A percentile compares a stretch with the other conserved stretches of the same genome.
phyloP scores from a whole-genome alignment of 2,888 invertebrate genomes.

The Congeria kusceri region DNA sequence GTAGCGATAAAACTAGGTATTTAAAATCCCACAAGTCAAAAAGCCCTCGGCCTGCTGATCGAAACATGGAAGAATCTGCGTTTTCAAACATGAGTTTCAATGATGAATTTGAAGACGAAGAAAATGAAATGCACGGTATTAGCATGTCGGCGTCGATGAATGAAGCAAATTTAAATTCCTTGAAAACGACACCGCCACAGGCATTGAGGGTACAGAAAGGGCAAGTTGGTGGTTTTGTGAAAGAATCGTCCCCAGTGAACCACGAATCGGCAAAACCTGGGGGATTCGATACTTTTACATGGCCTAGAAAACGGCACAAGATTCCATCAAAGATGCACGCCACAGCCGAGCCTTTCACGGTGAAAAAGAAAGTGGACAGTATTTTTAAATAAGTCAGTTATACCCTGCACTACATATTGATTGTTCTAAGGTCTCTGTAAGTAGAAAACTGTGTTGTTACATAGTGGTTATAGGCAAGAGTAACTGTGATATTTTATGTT shows the following conservation, averaged over 20 bases:
- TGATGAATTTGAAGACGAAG: conserved; percentile 77
- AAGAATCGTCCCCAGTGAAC: conserved; percentile 67
- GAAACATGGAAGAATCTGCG: conserved; percentile 74
- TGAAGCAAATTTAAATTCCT: conserved; percentile 30
- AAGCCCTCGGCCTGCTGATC: conserved; percentile 58
- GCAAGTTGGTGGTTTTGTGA: conserved; percentile 66
- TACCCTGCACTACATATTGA: background rate
- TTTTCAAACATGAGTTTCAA: conserved; percentile 83
- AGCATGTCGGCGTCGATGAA: conserved; percentile 40
- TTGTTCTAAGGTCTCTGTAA: no score
- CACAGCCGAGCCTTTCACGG: conserved; percentile 78
- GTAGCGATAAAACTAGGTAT: conserved; percentile 58
- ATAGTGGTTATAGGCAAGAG: no score
- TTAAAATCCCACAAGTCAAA: conserved; percentile 61
- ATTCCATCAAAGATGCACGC: conserved; percentile 63
- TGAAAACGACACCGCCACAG: conserved; percentile 51
- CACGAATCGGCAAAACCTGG: conserved; percentile 52
- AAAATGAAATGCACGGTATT: conserved; percentile 34
- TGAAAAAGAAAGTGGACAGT: conserved; percentile 74
- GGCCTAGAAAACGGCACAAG: conserved; percentile 79
- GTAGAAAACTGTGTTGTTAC: no score
- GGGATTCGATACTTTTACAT: conserved; percentile 78
- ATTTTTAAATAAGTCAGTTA: conserved; percentile 41
- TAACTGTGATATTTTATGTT: no score
- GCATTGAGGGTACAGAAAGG: conserved; percentile 63